phyloP scores from a whole-genome alignment of 1,140 invertebrate species.

The Ylistrum balloti region DNA sequence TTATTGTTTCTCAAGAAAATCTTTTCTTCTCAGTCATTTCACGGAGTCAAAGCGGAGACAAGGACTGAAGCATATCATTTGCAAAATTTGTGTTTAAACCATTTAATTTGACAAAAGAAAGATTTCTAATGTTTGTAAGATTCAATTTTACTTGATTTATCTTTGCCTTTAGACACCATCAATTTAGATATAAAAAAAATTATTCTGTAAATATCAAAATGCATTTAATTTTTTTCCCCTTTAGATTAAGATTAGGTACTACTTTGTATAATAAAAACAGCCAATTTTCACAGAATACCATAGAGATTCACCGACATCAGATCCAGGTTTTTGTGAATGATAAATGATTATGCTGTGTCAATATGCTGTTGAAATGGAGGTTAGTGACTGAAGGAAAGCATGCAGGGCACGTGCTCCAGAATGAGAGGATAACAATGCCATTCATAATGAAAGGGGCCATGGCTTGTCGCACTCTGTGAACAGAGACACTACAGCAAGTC shows the following conservation, averaged over 20 bases:
- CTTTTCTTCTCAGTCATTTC: too few species aligned
- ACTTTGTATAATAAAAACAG: neutral
- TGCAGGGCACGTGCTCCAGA: neutral
- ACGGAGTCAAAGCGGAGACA: neutral
- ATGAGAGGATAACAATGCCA: neutral
- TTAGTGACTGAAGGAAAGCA: neutral
- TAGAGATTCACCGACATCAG: neutral
- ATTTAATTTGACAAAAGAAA: neutral
- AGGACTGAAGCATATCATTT: too few species aligned
- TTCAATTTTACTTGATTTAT: neutral
- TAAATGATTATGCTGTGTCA: neutral
- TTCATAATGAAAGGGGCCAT: neutral
- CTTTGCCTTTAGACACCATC: neutral
- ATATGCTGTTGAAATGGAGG: neutral
- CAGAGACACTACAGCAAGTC: neutral
- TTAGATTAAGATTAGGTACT: neutral
- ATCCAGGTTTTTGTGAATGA: neutral
- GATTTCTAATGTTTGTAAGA: neutral
- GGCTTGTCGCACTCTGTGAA: neutral
- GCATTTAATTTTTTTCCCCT: neutral
- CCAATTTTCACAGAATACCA: neutral
- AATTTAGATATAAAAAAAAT: neutral
- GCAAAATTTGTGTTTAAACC: neutral
- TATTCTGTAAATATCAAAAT: too few species aligned
- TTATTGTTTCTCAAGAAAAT: too few species aligned